Conservation (phyloP, 2,113 vertebrate species). For the Trichomycterus rosablanca region DNA sequence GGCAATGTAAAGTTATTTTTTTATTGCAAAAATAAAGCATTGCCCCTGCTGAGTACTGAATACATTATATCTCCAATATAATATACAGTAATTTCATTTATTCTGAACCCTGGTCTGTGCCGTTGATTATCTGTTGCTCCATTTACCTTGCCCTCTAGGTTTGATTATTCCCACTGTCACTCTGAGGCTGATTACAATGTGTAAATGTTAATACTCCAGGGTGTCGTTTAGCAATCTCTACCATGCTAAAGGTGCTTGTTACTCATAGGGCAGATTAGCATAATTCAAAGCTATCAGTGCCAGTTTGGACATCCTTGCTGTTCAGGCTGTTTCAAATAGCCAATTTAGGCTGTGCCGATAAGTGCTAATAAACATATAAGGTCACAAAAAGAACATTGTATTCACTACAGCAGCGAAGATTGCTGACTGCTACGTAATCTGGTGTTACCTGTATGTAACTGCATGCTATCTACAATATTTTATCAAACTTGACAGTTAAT, state of each 20-base stretch:
- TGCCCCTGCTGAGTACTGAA: too few relatives aligned
- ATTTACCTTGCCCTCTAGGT: constrained; percentile 21
- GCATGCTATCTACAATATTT: background rate
- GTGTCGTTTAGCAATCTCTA: constrained; percentile 26
- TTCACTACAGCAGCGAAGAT: too few relatives aligned
- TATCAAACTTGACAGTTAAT: background rate
- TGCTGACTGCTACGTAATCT: background rate
- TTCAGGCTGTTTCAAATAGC: too few relatives aligned
- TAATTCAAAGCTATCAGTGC: constrained; percentile 13
- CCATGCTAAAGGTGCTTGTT: constrained; percentile 1
- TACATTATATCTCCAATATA: too few relatives aligned
- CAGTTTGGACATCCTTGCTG: too few relatives aligned
- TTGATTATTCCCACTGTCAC: constrained; percentile 7
- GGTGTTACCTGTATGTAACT: background rate
- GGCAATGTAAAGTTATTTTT: too few relatives aligned
- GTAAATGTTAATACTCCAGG: constrained; percentile 27
- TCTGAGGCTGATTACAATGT: constrained; percentile 10
- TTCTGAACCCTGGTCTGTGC: too few relatives aligned
- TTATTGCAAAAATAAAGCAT: too few relatives aligned
- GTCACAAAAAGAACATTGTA: background rate
- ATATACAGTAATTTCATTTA: too few relatives aligned
- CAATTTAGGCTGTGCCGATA: too few relatives aligned
- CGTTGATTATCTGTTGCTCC: too few relatives aligned
- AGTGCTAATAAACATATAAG: background rate
- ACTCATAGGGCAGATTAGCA: constrained; percentile 28